phyloP scores from a whole-genome alignment of 2,797 vertebrate species.

The Dicrostonyx torquatus region DNA sequence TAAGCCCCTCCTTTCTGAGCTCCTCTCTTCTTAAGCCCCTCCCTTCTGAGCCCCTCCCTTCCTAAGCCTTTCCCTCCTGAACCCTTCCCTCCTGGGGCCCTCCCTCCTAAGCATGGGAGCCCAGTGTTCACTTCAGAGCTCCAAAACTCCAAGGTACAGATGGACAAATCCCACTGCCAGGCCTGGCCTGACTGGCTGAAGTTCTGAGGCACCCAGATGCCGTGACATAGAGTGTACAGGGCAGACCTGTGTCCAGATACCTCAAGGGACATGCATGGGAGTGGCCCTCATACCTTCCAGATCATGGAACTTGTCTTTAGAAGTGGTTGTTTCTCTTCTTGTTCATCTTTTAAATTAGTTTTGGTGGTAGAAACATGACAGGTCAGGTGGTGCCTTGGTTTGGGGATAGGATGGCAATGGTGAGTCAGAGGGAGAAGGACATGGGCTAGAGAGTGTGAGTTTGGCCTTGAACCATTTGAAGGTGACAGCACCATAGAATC shows the following conservation, averaged over 20 bases:
- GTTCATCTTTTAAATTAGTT: not conserved
- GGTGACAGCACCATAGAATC: not conserved
- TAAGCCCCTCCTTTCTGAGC: conserved; percentile 7
- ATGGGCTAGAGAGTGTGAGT: accelerated
- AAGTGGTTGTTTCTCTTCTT: not conserved
- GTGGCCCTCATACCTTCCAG: not conserved
- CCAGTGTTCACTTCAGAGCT: not conserved
- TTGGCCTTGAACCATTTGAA: not conserved
- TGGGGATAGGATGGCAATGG: accelerated
- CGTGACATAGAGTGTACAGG: not conserved
- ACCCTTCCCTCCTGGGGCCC: not conserved
- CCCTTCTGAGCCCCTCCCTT: not conserved
- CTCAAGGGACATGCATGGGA: not conserved
- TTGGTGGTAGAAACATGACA: not conserved
- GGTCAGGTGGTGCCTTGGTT: not conserved
- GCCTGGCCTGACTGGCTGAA: accelerated
- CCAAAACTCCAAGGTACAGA: not conserved
- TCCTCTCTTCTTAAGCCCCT: not conserved
- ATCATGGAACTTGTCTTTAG: not conserved
- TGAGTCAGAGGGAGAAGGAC: not conserved
- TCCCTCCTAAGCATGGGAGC: not conserved
- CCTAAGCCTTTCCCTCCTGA: not conserved
- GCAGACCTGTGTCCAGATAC: accelerated
- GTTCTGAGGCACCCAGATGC: accelerated
- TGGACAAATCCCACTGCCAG: not conserved